phyloP scores from a whole-genome alignment of 2,888 invertebrate species.

The Drosophila paucipuncta region DNA sequence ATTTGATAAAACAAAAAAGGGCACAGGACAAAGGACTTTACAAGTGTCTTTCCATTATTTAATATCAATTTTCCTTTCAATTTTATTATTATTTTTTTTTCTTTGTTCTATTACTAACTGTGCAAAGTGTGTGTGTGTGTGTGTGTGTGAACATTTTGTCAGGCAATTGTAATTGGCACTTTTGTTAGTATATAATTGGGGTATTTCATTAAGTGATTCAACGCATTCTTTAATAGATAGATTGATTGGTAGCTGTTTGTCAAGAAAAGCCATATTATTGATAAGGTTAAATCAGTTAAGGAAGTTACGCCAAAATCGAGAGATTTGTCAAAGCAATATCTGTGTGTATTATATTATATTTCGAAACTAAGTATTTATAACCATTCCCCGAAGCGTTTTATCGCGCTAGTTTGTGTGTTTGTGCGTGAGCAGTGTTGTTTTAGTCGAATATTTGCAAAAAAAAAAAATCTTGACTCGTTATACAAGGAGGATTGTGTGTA shows the following conservation, averaged over 20 bases:
- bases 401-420: conserved; percentile 6
- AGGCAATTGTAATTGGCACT: conserved; percentile 74
- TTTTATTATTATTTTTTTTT: not conserved
- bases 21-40: conserved; percentile 1
- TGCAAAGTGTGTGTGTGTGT: not conserved
- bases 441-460: conserved; percentile 24
- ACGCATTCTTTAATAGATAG: not conserved
- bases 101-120: conserved; percentile 23
- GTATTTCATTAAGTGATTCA: conserved; percentile 17
- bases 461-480: conserved; percentile 22
- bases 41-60: conserved; percentile 1
- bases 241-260: not conserved
- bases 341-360: conserved; percentile 8
- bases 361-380: conserved; percentile 22
- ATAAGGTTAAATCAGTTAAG: conserved; percentile 17
- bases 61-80: not conserved
- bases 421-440: conserved; percentile 11
- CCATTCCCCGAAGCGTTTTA: conserved; percentile 30
- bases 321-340: conserved; percentile 20
- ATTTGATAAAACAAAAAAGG: not conserved
- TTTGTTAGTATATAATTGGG: conserved; percentile 52
- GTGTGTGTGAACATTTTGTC: conserved; percentile 35
- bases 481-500: not conserved
- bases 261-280: not conserved
- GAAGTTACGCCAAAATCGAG: conserved; percentile 7